Evolutionary conservation across 2,888 invertebrate species (phyloP).

Genomic region (Pseudolycoriella hygida): DNA sequence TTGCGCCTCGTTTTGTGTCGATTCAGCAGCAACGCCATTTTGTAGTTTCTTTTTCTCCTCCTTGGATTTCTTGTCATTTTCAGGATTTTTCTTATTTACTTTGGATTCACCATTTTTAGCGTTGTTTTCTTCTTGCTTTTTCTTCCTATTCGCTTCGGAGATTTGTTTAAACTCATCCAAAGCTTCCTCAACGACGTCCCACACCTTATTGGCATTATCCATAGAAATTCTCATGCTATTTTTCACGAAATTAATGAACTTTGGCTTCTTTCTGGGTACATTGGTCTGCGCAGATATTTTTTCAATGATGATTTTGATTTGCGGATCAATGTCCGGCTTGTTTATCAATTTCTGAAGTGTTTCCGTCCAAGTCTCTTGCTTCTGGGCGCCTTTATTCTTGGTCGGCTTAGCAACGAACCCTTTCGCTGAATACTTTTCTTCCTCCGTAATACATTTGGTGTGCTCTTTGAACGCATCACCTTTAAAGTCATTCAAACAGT

Average conservation of each 20-base stretch:
- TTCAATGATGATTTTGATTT: conserved; percentile 33
- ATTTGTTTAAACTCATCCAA: conserved; percentile 23
- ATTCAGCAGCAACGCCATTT: too few species aligned
- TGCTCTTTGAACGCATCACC: conserved; percentile 60
- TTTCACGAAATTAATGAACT: conserved; percentile 62
- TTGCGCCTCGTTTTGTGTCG: too few species aligned
- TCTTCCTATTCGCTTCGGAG: neutral
- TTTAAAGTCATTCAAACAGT: conserved; percentile 79
- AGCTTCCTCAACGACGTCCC: conserved; percentile 37
- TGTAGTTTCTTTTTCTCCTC: too few species aligned
- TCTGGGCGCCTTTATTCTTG: conserved; percentile 68
- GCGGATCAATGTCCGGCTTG: neutral
- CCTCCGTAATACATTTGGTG: conserved; percentile 72
- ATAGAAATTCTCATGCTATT: conserved; percentile 40
- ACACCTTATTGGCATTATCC: conserved; percentile 46
- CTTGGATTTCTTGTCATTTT: too few species aligned
- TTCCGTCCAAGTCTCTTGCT: conserved; percentile 63
- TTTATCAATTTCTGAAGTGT: conserved; percentile 20
- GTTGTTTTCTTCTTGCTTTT: neutral
- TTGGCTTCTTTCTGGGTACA: conserved; percentile 69
- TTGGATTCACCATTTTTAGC: too few species aligned
- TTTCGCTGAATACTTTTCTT: conserved; percentile 75
- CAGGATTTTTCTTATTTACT: too few species aligned
- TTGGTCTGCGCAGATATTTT: conserved; percentile 52
- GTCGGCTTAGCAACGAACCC: conserved; percentile 48